Conservation (phyloP, 2,888 invertebrate species). For the Aproaerema taeniolella region DNA sequence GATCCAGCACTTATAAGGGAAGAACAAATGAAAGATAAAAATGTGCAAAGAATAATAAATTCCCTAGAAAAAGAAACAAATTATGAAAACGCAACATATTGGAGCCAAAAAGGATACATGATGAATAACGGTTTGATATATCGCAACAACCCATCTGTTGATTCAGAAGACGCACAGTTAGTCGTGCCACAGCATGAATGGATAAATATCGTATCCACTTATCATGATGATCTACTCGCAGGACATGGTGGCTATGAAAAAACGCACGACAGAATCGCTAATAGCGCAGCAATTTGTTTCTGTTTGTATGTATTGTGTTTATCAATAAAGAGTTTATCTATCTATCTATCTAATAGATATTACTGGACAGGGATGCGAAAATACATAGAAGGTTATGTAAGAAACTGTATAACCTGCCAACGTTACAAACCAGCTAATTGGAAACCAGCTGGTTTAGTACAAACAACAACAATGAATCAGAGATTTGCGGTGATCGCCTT, state of each 20-base stretch:
- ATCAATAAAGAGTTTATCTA: too few species aligned
- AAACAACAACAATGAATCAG: background rate
- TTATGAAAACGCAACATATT: background rate
- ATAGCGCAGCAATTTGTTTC: too few species aligned
- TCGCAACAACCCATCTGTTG: background rate
- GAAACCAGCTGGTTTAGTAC: background rate
- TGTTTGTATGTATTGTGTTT: too few species aligned
- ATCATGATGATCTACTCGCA: background rate
- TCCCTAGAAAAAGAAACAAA: background rate
- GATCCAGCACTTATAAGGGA: background rate
- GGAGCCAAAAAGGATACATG: background rate
- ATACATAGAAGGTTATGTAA: background rate
- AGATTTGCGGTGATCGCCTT: background rate
- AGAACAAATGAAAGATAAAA: background rate
- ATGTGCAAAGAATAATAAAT: background rate
- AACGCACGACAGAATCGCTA: background rate
- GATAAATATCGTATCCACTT: background rate
- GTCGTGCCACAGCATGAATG: background rate
- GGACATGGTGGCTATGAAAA: background rate
- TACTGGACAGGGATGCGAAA: background rate
- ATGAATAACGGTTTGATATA: background rate
- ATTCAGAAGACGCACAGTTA: background rate
- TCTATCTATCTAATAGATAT: too few species aligned
- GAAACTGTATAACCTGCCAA: background rate
- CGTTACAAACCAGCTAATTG: background rate